Conservation (phyloP, 2,888 invertebrate species). For the Maniola hyperantus region DNA sequence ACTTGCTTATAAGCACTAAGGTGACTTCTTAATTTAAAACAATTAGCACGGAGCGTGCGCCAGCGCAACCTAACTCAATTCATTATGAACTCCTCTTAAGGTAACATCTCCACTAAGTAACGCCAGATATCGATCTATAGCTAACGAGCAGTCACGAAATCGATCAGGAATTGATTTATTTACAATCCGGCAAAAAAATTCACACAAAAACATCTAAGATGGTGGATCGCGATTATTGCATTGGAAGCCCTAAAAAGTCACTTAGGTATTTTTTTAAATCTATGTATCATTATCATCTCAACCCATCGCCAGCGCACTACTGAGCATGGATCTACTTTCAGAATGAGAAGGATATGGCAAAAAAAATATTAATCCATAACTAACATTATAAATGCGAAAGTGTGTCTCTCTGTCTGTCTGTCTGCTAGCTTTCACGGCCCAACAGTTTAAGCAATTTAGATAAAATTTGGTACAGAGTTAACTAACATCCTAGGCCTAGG, state of each 20-base stretch:
- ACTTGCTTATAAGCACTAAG: not conserved
- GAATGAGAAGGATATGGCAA: too few relatives aligned
- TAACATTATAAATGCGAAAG: too few relatives aligned
- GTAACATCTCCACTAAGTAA: conserved; percentile 36
- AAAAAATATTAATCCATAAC: too few relatives aligned
- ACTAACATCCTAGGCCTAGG: too few relatives aligned
- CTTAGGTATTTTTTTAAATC: conserved; percentile 14
- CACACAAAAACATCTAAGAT: conserved; percentile 25
- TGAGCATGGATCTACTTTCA: too few relatives aligned
- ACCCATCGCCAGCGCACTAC: too few relatives aligned
- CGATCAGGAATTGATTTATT: conserved; percentile 35
- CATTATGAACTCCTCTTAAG: conserved; percentile 37
- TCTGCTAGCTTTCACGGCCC: too few relatives aligned
- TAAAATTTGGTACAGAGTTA: too few relatives aligned
- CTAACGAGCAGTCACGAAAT: conserved; percentile 38
- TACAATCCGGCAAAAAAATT: conserved; percentile 32
- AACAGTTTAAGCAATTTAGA: too few relatives aligned
- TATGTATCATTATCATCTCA: not conserved
- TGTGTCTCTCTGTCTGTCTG: too few relatives aligned
- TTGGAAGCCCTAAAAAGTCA: conserved; percentile 19
- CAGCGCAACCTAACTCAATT: conserved; percentile 24
- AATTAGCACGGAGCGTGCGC: conserved; percentile 35
- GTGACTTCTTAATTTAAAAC: conserved; percentile 28
- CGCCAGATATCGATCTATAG: conserved; percentile 37
- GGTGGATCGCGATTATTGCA: conserved; percentile 27